phyloP scores from a whole-genome alignment of 2,797 vertebrate genomes.

The Eulemur coronatus region DNA sequence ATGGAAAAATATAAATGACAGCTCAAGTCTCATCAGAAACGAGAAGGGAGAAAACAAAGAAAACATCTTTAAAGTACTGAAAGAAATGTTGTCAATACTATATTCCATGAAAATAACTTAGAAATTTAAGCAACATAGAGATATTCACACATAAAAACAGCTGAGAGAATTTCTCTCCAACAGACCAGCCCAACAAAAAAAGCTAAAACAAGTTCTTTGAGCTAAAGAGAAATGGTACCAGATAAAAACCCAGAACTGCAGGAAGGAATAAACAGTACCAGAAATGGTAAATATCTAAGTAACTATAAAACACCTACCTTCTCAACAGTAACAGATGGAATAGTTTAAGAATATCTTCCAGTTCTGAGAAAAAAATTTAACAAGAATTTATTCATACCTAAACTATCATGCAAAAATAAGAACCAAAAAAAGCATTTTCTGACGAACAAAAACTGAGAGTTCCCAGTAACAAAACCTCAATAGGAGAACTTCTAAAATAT shows the following conservation, averaged over 20 bases:
- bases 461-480: background rate
- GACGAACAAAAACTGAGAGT: background rate
- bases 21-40: background rate
- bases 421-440: background rate
- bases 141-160: constrained; percentile 15
- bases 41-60: background rate
- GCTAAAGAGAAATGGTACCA: background rate
- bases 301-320: background rate
- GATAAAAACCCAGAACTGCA: background rate
- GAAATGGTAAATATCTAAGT: background rate
- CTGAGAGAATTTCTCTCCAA: background rate
- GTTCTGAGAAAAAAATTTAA: background rate
- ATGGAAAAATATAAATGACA: background rate
- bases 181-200: background rate
- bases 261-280: background rate
- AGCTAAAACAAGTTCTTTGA: background rate
- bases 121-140: background rate
- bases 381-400: background rate
- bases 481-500: background rate
- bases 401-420: background rate
- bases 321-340: background rate
- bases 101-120: background rate
- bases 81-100: background rate
- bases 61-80: background rate
- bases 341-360: background rate